Evolutionary conservation across 2,113 vertebrate species (phyloP), one percentile per base, ranked within the genome.

Genomic region (Oenanthe oenanthe): DNA sequence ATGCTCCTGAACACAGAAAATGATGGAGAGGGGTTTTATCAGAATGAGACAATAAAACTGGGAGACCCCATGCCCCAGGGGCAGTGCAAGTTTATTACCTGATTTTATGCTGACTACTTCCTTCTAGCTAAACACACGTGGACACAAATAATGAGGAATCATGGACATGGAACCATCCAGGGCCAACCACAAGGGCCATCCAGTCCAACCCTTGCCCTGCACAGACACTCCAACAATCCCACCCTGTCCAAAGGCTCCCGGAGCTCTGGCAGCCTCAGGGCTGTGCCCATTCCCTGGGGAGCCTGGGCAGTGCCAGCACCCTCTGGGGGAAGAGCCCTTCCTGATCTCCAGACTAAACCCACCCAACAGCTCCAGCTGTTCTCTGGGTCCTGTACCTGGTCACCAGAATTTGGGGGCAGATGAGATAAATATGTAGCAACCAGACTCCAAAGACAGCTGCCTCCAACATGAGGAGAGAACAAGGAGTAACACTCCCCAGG

Each of bases 341-440:
- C 45, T 34, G 6, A 54, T 0, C 2, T 26, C 32, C 47, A 20
- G 0, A 9, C 56, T 29, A 7, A 68, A 14, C 10, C 6, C 14
- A 12, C 45, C 29, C 17, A 0, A 13, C 45, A 60, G 45, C 13
- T 40, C n/a, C 38, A 60, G 77, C 32, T 3, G 0, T 1, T 45
- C 77, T 38, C 32, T 29, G 2, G 3, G 7, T 53, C 22, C 70
- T 67, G 38, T 67, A 12, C n/a, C 53, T n/a, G 38, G 1, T 21
- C 47, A 60, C 17, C 58, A 66, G 43, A 57, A 51, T 22, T 19
- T 57, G 15, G 48, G 51, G 13, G 43, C 62, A 88, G 66, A 20
- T 0, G 3, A 80, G 40, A 1, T 8, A 13, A 26, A 48, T 1
- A 1, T 1, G 10, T 1, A 17, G 18, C 34, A 72, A 11, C 10